Base-by-base conservation (phyloP, 37 sponge, comb jelly and placozoan genomes). In the Ephydatia muelleri region DNA sequence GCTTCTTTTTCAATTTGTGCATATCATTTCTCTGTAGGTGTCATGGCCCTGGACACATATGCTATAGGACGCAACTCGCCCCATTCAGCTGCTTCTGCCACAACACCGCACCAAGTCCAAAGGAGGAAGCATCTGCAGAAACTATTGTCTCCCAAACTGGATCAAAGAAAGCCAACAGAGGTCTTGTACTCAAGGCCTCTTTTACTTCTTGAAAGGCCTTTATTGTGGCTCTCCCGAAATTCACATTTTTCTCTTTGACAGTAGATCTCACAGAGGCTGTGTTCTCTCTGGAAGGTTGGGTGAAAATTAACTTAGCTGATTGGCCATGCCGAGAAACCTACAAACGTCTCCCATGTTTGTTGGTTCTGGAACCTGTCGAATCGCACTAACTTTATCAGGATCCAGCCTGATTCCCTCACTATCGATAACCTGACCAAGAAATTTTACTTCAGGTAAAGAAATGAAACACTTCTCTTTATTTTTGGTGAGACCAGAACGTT, bases 1-100 rank as follows among this genome's bases (percentile, higher is more conserved):
- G 80, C 75, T 43, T 89, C 89, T 68, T 83, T 89, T 40, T 89
- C 84, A 28, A 89, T 83, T 67, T 89, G 84, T 33, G 84, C 89
- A 75, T 90, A 85, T 65, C 77, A 13, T 38, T 81, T 70, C 68
- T 90, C 82, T 35, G 85, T 81, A 22, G 70, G 35, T 8, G 82
- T 85, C 72, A 90, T 73, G 21, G 85, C 27, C 67, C 85, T 72
- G 32, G 90, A 90, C 22, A 74, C 67, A 82, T 81, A 90, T 21
- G 82, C 90, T 16, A 90, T 69, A 22, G 86, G 86, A 64, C 76
- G 65, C 35, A 82, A 13, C 28, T 73, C 69, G 11, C 87, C 82
- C 2, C n/a, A n/a, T 73, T 67, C 38, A 64, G 23, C 29, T 82
- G 88, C 32, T 57, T 72, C 43, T 83, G 81, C 14, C 49, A 73